Evolutionary conservation across 2,888 invertebrate genomes (phyloP), one percentile per base, ranked within the genome.

Genomic region (Conchocele bisecta): DNA sequence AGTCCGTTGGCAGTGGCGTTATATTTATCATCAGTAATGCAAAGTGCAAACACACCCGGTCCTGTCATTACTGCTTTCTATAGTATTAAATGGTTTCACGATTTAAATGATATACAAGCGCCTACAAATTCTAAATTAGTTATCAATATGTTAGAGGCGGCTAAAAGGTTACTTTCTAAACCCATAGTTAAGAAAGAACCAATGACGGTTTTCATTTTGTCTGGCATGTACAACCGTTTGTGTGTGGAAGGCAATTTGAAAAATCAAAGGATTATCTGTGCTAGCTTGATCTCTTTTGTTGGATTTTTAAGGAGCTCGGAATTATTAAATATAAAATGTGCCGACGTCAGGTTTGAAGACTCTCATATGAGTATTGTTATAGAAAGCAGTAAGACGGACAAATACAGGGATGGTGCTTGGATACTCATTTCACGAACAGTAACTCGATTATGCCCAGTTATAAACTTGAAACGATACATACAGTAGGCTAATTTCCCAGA

Each of bases 31-130:
- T 64, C 64, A 13, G 53, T 73, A 46, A 39, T 60, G n/a, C 68
- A 72, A 41, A 11, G 37, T 1, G 29, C 57, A 33, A 69, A 58
- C 41, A 54, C 72, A 28, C 57, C 58, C 15, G 44, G 63, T 73
- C 63, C 73, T 11, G 20, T 73, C 33, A 64, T 48, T 13, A 51
- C 60, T 22, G 69, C 69, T 9, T 70, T 66, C 56, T 74, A 74
- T 51, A 60, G 60, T 26, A 37, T 74, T n/a, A 65, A 74, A 57
- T 69, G 74, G 59, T 42, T 57, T 24, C 69, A 69, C 58, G 53
- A 65, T 48, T 29, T 69, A 5, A 39, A 53, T 48, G 39, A 63
- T 60, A 46, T 65, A 20, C n/a, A 31, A 2, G 59, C 65, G 46
- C 74, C 68, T 7, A 74, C 74, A 17, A 56, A 74, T 41, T 65